Base-by-base conservation (phyloP, 2,888 invertebrate species). In the Leucoptera coffeella region DNA sequence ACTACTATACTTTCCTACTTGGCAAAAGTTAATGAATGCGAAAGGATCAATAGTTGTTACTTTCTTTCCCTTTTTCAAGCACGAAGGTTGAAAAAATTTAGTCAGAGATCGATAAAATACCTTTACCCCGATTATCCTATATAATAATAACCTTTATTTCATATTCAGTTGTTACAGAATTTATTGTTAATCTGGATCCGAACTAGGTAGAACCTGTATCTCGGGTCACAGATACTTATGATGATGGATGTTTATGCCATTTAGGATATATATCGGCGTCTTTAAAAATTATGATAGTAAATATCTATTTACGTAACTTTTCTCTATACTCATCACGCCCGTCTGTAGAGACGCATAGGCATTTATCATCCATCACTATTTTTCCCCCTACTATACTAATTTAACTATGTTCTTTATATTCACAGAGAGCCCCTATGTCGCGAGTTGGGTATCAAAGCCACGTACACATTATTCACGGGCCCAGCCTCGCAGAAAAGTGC, bases 401-500 rank as follows among this genome's bases (percentile, higher is more conserved):
- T 11, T 26, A 2, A 12, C 9, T 22, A 20, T 28, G 3, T 44
- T 43, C 1, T n/a, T n/a, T n/a, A n/a, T n/a, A n/a, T n/a, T n/a
- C n/a, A n/a, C 44, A 62, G 64, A 30, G 46, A 52, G 32, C 50
- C 51, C 0, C 37, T 62, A 1, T 37, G 46, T 29, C 36, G 33
- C 2, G 29, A 37, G 2, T 27, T 45, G 6, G 59, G 57, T 1
- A 32, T 64, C 2, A 43, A 39, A 25, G 62, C 39, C 2, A 51
- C 61, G 0, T 41, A 47, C 0, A 60, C 61, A 2, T 39, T 61
- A 1, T 65, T 65, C 42, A 52, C 55, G 0, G 57, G 58, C 1
- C 40, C 47, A 0, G 54, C 52, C 0, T 55, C 64, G 0, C 62
- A 62, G 35, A 51, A 42, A 20, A 39, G 45, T 0, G 64, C 62